phyloP scores from a whole-genome alignment of 2,888 invertebrate genomes.

The Fabriciana adippe region DNA sequence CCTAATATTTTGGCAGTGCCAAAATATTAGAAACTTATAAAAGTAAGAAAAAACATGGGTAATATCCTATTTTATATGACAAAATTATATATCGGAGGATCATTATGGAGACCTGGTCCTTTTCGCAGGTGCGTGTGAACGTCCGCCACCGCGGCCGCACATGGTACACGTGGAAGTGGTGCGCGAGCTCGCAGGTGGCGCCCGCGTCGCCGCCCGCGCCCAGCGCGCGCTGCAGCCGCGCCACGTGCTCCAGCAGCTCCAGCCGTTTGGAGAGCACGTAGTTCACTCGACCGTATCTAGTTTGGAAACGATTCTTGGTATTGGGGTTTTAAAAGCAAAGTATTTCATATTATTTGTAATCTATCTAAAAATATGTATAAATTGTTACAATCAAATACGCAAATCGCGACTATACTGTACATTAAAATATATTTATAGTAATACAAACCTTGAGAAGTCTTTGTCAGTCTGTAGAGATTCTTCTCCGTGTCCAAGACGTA shows the following conservation, averaged over 20 bases:
- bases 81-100: too few species aligned
- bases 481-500: slow-evolving; percentile 99
- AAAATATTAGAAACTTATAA: too few species aligned
- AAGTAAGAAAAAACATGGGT: too few species aligned
- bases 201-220: slow-evolving; percentile 91
- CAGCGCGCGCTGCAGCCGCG: slow-evolving; percentile 92
- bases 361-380: too few species aligned
- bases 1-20: too few species aligned
- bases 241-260: slow-evolving; percentile 93
- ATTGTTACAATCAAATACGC: too few species aligned
- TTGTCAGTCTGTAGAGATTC: slow-evolving; percentile 99
- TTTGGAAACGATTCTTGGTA: slow-evolving; percentile 15
- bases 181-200: slow-evolving; percentile 99
- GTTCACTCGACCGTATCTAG: slow-evolving; percentile 97
- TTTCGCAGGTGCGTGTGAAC: slow-evolving; percentile 76
- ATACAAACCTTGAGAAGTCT: slow-evolving; percentile 93
- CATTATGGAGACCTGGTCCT: slow-evolving; percentile 55
- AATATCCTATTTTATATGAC: too few species aligned
- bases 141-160: slow-evolving; percentile 95
- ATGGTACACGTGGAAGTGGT: slow-evolving; percentile 98
- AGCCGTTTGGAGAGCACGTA: slow-evolving; percentile 97
- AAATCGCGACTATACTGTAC: too few species aligned
- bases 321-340: not conserved
- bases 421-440: not conserved
- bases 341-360: not conserved